Conservation (phyloP, 2,113 vertebrate genomes). For the Trogon surrucura region DNA sequence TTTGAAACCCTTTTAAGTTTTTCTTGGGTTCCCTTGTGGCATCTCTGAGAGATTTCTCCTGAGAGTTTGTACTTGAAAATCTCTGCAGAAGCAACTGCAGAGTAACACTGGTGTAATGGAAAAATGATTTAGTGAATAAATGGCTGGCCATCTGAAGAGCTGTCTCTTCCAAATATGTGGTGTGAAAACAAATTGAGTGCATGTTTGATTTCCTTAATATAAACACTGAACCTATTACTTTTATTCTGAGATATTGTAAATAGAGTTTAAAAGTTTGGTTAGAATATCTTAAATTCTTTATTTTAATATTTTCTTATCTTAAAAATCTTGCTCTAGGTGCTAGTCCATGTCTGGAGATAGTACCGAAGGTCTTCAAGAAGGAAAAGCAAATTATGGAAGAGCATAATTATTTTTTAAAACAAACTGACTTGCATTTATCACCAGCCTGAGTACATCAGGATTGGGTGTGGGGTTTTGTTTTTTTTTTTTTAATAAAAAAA, state of each 20-base stretch:
- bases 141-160: background rate
- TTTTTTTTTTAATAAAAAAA: background rate
- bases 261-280: background rate
- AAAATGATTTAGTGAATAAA: background rate
- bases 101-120: background rate
- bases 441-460: background rate
- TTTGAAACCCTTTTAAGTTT: constrained; percentile 36
- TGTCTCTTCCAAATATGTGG: background rate
- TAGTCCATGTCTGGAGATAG: background rate
- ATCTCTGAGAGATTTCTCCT: background rate
- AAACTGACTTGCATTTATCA: background rate
- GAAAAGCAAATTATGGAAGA: background rate
- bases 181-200: background rate
- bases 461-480: too few species aligned
- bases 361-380: background rate
- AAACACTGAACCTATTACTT: background rate
- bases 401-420: background rate
- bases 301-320: background rate
- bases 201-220: background rate
- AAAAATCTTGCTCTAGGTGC: background rate
- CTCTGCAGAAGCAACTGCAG: background rate
- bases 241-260: background rate
- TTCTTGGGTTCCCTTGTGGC: background rate
- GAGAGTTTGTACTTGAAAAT: background rate
- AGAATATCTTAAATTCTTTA: background rate